These are phyloP conservation scores for Tricholaema leucomelas DNA, from an alignment of 2,113 vertebrate species.

Conservation along the genomic window DNA sequence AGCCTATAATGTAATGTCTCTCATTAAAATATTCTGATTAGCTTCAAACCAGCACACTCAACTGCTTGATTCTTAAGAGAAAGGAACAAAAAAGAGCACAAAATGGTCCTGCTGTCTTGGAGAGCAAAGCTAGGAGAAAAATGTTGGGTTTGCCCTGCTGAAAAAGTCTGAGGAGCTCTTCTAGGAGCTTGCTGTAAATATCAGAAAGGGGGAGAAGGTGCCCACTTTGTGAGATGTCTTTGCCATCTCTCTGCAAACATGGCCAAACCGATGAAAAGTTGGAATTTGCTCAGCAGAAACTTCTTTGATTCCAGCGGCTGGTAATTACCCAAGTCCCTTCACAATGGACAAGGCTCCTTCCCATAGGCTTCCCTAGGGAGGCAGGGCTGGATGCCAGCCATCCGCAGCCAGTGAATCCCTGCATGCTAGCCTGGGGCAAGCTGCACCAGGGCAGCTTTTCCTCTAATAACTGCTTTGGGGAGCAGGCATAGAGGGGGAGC, in stretches of 20 bases:
- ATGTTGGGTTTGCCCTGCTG: not conserved
- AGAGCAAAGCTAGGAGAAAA: not conserved
- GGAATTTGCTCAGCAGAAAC: not conserved
- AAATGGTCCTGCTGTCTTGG: not conserved
- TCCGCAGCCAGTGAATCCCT: not conserved
- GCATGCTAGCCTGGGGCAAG: not conserved
- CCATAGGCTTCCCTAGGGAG: not conserved
- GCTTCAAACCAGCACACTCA: no score
- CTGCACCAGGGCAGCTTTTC: not conserved
- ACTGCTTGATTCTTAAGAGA: not conserved
- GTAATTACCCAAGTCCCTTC: slow-evolving; percentile 9
- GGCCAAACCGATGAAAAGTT: slow-evolving; percentile 21
- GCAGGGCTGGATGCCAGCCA: not conserved
- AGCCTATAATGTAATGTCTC: no score
- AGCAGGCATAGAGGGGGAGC: fast-evolving
- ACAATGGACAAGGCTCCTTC: slow-evolving; percentile 20
- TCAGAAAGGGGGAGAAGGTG: not conserved
- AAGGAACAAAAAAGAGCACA: no score
- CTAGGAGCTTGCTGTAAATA: not conserved
- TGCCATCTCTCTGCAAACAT: not conserved
- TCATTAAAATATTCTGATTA: no score
- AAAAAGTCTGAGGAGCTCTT: not conserved
- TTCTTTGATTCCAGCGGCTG: not conserved
- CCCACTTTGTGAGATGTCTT: not conserved
- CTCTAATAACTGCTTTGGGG: not conserved